A percentile compares a stretch with the other conserved stretches of the same genome.
Evolutionary conservation across 2,888 invertebrate genomes (phyloP).

Genomic region (Rosalia funebris): DNA sequence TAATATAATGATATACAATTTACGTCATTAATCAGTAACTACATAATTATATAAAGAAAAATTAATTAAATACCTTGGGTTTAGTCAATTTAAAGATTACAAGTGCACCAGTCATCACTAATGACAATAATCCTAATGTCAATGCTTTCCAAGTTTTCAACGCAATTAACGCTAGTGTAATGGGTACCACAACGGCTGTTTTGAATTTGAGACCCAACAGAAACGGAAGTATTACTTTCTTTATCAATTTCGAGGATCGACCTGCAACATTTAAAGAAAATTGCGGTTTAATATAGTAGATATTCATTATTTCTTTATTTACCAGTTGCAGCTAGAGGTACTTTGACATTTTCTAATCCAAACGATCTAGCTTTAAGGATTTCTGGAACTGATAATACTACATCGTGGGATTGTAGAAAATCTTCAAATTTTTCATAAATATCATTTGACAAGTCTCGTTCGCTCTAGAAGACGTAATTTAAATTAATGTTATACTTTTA

Average conservation of each 20-base stretch:
- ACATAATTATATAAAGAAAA: too few relatives aligned
- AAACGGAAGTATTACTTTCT: conserved; percentile 87
- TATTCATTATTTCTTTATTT: too few relatives aligned
- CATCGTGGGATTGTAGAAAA: conserved; percentile 80
- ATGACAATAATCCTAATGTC: conserved; percentile 83
- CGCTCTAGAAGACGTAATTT: conserved; percentile 61
- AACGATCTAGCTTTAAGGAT: conserved; percentile 68
- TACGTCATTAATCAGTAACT: too few relatives aligned
- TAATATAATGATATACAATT: too few relatives aligned
- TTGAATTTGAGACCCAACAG: conserved; percentile 87
- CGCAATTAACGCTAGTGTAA: conserved; percentile 84
- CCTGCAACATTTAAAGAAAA: conserved; percentile 67
- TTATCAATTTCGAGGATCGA: conserved; percentile 74
- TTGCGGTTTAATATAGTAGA: too few relatives aligned
- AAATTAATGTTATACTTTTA: not conserved
- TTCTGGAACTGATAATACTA: conserved; percentile 79
- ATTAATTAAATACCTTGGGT: conserved; percentile 75
- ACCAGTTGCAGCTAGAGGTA: conserved; percentile 74
- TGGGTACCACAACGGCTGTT: conserved; percentile 83
- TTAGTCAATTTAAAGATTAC: conserved; percentile 88
- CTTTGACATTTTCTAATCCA: conserved; percentile 73
- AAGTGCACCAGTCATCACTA: conserved; percentile 86
- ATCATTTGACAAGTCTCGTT: conserved; percentile 67
- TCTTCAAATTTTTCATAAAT: conserved; percentile 79
- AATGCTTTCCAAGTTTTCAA: conserved; percentile 91